These are phyloP conservation scores for Drepana arcuata DNA, from an alignment of 1,140 invertebrate genomes.

Conservation along the genomic window DNA sequence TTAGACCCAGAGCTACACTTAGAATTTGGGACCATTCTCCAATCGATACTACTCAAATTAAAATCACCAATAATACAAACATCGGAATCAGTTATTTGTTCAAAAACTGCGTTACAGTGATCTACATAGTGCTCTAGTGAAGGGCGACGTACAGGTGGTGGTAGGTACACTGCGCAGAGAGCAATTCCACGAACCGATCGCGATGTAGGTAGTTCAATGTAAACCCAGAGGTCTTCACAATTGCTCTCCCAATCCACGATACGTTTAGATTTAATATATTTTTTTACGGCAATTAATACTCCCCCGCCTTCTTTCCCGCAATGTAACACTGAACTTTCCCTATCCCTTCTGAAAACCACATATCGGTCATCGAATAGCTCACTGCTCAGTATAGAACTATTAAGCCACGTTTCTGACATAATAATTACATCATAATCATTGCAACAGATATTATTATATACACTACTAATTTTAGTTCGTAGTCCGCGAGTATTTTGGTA, in stretches of 20 bases:
- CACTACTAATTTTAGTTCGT: background rate
- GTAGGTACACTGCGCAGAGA: conserved; percentile 4
- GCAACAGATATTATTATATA: conserved; percentile 1
- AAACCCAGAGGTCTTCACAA: conserved; percentile 10
- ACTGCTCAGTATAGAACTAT: conserved; percentile 5
- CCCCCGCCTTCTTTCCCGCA: conserved; percentile 3
- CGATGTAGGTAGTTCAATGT: conserved; percentile 1
- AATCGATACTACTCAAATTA: no score
- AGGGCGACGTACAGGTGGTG: background rate
- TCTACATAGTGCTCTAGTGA: background rate
- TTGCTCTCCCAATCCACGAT: conserved; percentile 2
- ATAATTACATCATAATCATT: conserved; percentile 10
- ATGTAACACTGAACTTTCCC: conserved; percentile 3
- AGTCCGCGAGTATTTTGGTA: background rate
- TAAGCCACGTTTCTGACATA: conserved; percentile 13
- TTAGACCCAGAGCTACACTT: no score
- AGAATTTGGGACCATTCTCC: no score
- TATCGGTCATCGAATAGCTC: conserved; percentile 14
- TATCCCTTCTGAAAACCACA: conserved; percentile 11
- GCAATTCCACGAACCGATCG: background rate
- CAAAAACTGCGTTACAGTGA: conserved; percentile 2
- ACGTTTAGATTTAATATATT: conserved; percentile 1
- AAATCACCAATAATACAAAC: background rate
- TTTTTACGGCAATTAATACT: no score
- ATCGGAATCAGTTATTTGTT: background rate